phyloP scores from a whole-genome alignment of 1,140 invertebrate genomes.

The Lycorma delicatula region DNA sequence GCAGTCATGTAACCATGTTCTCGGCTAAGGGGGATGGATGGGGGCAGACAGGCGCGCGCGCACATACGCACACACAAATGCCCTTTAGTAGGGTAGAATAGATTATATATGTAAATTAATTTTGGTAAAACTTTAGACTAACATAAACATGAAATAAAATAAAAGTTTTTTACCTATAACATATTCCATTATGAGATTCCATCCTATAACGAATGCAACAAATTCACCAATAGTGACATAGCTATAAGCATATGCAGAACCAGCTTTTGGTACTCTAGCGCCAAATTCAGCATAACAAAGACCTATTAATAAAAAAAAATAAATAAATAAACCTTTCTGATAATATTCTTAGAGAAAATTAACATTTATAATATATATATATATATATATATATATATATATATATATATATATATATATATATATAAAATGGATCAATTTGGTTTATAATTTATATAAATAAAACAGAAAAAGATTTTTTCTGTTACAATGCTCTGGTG shows the following conservation, averaged over 20 bases:
- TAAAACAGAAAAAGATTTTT: too few species aligned
- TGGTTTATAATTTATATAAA: too few species aligned
- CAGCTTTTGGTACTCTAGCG: conserved; percentile 74
- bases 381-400: too few species aligned
- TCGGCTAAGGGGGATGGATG: conserved; percentile 30
- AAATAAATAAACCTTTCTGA: too few species aligned
- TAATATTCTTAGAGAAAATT: too few species aligned
- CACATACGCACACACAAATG: neutral
- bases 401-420: too few species aligned
- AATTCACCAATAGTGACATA: conserved; percentile 83
- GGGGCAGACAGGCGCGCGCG: too few species aligned
- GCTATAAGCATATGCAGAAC: conserved; percentile 82
- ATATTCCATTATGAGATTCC: conserved; percentile 87
- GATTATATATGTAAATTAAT: neutral
- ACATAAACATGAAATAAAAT: conserved; percentile 40
- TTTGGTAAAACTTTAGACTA: neutral
- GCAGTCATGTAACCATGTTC: too few species aligned
- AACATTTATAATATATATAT: too few species aligned
- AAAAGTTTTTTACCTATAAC: conserved; percentile 59
- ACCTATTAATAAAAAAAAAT: conserved; percentile 43
- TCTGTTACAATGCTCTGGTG: too few species aligned
- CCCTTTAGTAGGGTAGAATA: neutral
- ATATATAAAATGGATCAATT: too few species aligned
- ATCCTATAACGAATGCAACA: conserved; percentile 69
- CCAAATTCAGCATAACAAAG: conserved; percentile 86